Evolutionary conservation across 2,797 vertebrate species (phyloP).

Genomic region (Onychomys leucogaster): DNA sequence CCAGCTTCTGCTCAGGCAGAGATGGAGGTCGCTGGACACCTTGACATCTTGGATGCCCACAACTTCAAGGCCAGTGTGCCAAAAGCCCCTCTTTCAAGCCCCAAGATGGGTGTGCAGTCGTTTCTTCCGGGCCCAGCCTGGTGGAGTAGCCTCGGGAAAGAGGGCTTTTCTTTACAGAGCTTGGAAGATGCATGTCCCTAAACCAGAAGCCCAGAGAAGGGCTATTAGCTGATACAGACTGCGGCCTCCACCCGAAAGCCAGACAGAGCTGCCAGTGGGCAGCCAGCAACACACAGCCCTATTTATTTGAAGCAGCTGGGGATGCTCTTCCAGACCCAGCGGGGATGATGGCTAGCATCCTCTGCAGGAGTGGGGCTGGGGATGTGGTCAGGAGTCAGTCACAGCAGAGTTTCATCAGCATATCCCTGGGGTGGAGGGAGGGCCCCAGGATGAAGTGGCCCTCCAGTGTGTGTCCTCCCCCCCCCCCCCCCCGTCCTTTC

Average conservation of each 20-base stretch:
- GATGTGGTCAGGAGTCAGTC: neutral
- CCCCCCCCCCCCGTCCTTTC: too few relatives aligned
- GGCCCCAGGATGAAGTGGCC: fast-evolving
- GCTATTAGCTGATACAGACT: neutral
- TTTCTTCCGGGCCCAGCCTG: neutral
- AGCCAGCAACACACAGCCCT: neutral
- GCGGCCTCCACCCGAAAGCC: neutral
- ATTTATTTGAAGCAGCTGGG: neutral
- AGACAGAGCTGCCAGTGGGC: neutral
- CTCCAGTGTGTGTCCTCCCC: too few relatives aligned
- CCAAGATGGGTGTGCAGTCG: neutral
- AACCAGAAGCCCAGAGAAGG: neutral
- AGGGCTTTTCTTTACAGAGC: neutral
- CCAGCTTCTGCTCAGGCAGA: neutral
- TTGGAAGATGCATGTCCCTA: neutral
- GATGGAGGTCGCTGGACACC: neutral
- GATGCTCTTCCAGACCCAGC: neutral
- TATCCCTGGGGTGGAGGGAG: neutral
- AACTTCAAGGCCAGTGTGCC: neutral
- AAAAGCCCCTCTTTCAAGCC: neutral
- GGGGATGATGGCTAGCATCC: too few relatives aligned
- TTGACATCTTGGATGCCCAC: neutral
- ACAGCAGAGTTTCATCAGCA: neutral
- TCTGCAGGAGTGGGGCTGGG: neutral
- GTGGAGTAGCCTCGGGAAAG: neutral